phyloP scores from a whole-genome alignment of 1,140 invertebrate genomes.

The Orius insidiosus region DNA sequence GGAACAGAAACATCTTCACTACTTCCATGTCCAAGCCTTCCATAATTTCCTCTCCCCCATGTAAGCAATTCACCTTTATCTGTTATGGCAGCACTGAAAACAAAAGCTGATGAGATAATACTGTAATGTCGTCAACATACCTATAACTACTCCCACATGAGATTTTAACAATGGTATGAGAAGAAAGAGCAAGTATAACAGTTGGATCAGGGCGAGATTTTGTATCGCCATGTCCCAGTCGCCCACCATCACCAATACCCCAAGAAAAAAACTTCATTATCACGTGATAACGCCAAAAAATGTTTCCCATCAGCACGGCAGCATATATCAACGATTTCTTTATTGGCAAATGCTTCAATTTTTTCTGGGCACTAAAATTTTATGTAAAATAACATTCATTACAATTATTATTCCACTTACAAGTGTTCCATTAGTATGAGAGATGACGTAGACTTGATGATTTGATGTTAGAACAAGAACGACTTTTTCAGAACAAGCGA shows the following conservation, averaged over 20 bases:
- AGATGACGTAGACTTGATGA: conserved; percentile 10
- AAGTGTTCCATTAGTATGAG: conserved; percentile 11
- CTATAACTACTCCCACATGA: conserved; percentile 59
- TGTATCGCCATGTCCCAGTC: conserved; percentile 62
- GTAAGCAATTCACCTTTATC: conserved; percentile 56
- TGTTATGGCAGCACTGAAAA: conserved; percentile 53
- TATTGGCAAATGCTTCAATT: conserved; percentile 36
- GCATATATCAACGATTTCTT: conserved; percentile 51
- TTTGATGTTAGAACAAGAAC: conserved; percentile 38
- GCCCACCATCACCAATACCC: conserved; percentile 59
- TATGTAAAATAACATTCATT: conserved; percentile 29
- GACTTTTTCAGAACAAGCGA: conserved; percentile 45
- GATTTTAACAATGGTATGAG: conserved; percentile 47
- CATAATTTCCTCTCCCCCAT: conserved; percentile 72
- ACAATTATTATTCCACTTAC: conserved; percentile 20
- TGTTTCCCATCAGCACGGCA: conserved; percentile 62
- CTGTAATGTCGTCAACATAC: conserved; percentile 22
- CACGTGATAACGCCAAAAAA: conserved; percentile 51
- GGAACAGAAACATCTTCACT: conserved; percentile 52
- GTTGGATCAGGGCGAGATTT: conserved; percentile 52
- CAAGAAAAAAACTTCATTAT: conserved; percentile 62
- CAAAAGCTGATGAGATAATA: conserved; percentile 5
- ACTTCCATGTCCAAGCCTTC: conserved; percentile 64
- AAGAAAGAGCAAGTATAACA: conserved; percentile 43
- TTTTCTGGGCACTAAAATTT: conserved; percentile 27